Evolutionary conservation across 2,113 vertebrate genomes (phyloP), one percentile per base, ranked within the genome.

Genomic region (Geococcyx californianus): DNA sequence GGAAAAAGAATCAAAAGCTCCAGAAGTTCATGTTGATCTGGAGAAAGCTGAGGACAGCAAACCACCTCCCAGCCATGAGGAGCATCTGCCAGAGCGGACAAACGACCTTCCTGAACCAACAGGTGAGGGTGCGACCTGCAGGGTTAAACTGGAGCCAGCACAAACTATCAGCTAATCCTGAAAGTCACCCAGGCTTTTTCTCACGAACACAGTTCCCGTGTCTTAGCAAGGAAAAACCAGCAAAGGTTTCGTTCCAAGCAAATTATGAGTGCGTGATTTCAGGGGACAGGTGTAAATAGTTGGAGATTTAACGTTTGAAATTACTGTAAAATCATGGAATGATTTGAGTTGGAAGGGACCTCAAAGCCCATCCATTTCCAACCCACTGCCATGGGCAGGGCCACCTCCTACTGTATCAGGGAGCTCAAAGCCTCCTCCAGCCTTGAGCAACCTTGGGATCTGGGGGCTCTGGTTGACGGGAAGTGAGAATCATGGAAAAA

Each of bases 181-280:
- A n/a, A n/a, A n/a, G n/a, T n/a, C n/a, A 1, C 25, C 54, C 0
- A 3, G 26, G 20, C 19, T 64, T 49, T 15, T 59, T 3, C 44
- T 64, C 24, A 1, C 7, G 3, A 54, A 4, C 62, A 0, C n/a
- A 13, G 8, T 26, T 69, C 60, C 36, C 7, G 51, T 11, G 23
- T 42, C 51, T 58, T 19, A 20, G 2, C 17, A 11, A 12, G 24
- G 56, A 10, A 26, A 25, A 40, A 18, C 16, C 45, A 6, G 4
- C 25, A 13, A 0, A 14, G n/a, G 47, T 6, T 52, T 38, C 1
- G 4, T 24, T 42, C 28, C 59, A 1, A 1, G 47, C 9, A 49
- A 42, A 11, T 25, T 36, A 2, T 23, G 3, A 6, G 33, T 21
- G 62, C 15, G 58, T 66, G 72, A 31, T 13, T 3, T 3, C 38